A percentile compares a stretch with the other conserved stretches of the same genome.
Evolutionary conservation across 2,797 vertebrate species (phyloP).

Genomic region (Coluber constrictor): DNA sequence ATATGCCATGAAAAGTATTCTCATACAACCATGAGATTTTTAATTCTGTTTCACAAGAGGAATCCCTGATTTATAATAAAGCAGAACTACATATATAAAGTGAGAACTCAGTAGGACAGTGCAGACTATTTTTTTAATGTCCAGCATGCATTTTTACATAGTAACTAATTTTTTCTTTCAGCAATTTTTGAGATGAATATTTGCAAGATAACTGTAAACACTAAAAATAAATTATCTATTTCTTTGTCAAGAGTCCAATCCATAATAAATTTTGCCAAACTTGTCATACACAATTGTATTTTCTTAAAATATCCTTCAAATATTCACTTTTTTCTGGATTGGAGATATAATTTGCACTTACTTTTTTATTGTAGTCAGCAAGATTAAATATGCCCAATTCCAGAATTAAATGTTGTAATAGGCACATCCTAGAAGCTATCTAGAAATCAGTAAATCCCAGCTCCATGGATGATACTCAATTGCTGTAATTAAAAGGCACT

Average conservation of each 20-base stretch:
- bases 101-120: neutral
- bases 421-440: constrained; percentile 27
- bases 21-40: neutral
- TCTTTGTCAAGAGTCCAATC: neutral
- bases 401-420: neutral
- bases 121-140: neutral
- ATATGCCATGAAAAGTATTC: neutral
- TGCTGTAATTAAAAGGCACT: constrained; percentile 64
- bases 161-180: neutral
- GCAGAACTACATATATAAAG: neutral
- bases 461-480: constrained; percentile 15
- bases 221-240: neutral
- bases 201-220: neutral
- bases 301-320: neutral
- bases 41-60: neutral
- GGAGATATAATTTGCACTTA: neutral
- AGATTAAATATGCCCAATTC: neutral
- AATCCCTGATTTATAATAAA: neutral
- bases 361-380: neutral
- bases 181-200: neutral
- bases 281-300: neutral
- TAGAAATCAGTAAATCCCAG: constrained; percentile 12
- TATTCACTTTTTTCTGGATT: neutral
- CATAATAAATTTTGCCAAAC: neutral
- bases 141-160: neutral